Evolutionary conservation across 1,140 invertebrate genomes (phyloP).

Genomic region (Scaptodrosophila lebanonensis): DNA sequence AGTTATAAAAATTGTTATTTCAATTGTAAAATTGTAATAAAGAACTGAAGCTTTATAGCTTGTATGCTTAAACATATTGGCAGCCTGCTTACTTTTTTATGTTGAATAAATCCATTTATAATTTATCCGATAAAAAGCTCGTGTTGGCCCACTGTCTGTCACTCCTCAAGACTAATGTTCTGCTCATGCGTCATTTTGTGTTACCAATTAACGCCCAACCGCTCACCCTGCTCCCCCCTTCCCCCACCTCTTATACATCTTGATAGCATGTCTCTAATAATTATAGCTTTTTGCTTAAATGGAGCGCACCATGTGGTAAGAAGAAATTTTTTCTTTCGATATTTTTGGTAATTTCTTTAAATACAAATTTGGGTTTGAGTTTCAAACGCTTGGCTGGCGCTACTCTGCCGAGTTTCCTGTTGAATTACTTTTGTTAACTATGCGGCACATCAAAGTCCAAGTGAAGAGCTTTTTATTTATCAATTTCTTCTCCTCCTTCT

Average conservation of each 20-base stretch:
- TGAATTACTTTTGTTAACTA: conserved; percentile 69
- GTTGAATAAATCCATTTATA: too few relatives aligned
- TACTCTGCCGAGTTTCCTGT: conserved; percentile 48
- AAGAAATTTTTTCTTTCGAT: conserved; percentile 43
- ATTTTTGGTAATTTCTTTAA: conserved; percentile 55
- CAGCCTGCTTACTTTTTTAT: too few relatives aligned
- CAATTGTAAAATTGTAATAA: too few relatives aligned
- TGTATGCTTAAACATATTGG: too few relatives aligned
- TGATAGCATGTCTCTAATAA: conserved; percentile 65
- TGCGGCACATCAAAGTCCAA: conserved; percentile 56
- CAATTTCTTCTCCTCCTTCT: neutral
- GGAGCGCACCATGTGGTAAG: conserved; percentile 40
- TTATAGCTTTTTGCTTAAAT: conserved; percentile 57
- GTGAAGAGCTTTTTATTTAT: conserved; percentile 15
- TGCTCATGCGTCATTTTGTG: too few relatives aligned
- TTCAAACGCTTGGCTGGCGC: neutral
- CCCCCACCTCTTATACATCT: conserved; percentile 44
- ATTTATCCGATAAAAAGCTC: too few relatives aligned
- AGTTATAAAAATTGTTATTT: too few relatives aligned
- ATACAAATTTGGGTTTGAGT: conserved; percentile 38
- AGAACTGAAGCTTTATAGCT: too few relatives aligned
- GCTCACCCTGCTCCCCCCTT: neutral
- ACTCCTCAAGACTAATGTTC: too few relatives aligned
- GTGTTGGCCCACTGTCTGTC: too few relatives aligned
- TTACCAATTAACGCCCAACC: conserved; percentile 60